Conservation (phyloP, 2,888 invertebrate species). For the Sinhomidia bicolor region DNA sequence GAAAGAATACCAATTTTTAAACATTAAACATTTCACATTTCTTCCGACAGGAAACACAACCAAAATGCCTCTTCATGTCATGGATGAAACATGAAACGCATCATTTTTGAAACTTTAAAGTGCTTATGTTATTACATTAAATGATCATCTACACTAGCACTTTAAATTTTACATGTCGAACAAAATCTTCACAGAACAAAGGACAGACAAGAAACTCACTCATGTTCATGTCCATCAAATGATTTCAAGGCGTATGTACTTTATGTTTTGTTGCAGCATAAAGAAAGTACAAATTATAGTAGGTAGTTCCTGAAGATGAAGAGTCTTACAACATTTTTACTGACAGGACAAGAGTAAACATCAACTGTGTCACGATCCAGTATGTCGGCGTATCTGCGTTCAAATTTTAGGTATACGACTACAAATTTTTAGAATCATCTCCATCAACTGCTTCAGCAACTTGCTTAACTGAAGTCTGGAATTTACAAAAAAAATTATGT, state of each 20-base stretch:
- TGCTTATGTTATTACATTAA: not conserved
- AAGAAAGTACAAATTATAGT: not conserved
- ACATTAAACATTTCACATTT: no score
- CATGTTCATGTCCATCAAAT: slow-evolving; percentile 45
- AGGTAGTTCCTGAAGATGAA: not conserved
- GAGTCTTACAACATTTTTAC: not conserved
- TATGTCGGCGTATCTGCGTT: no score
- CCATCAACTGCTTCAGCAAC: not conserved
- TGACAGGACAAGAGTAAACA: not conserved
- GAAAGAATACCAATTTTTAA: no score
- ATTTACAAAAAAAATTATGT: not conserved
- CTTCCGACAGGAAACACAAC: no score
- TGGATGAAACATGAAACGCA: slow-evolving; percentile 35
- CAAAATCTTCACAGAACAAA: no score
- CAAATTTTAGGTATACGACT: not conserved
- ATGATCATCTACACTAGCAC: slow-evolving; percentile 10
- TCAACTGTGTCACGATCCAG: not conserved
- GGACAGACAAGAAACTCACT: not conserved
- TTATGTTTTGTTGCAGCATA: not conserved
- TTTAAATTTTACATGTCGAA: slow-evolving; percentile 20
- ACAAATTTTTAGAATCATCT: slow-evolving; percentile 20
- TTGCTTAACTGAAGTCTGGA: slow-evolving; percentile 33
- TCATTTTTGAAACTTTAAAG: slow-evolving; percentile 5
- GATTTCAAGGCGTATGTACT: not conserved
- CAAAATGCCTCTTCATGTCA: not conserved